Evolutionary conservation across 2,888 invertebrate genomes (phyloP), one percentile per base, ranked within the genome.

Genomic region (Cryptocephalus primarius): DNA sequence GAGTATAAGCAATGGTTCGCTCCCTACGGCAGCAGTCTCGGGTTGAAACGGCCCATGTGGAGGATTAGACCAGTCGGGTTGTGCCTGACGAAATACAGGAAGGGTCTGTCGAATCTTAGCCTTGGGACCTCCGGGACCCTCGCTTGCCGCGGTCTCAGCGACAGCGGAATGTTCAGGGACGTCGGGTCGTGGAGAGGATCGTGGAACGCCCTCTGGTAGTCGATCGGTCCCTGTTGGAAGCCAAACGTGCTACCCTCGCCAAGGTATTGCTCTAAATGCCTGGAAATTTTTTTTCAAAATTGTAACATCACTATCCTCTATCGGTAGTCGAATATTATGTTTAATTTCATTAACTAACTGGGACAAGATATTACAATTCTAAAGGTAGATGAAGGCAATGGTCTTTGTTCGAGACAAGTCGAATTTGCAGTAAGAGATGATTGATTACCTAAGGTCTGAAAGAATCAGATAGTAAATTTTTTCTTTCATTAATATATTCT

Each of bases 11-110:
- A 6, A 22, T 22, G 22, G 22, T 22, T 22, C 6, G 22, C 22
- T 6, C 22, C 22, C 22, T 74, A 87, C 67, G 87, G 87, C 69
- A 87, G 71, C 64, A 88, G 77, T 70, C 85, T 80, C 39, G 88
- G 90, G 70, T 88, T 90, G 72, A 88, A 90, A 64, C 90, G 77
- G 39, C 91, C 91, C 75, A 89, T 87, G 66, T 88, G 88, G 44
- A 92, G 72, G 60, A 92, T 86, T 73, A 91, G 79, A 50, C 91
- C 91, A n/a, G 90, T 85, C 1, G 90, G 91, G 69, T 91, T 91
- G 69, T 92, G 91, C 62, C 91, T 77, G 10, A 91, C 87, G 58
- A 89, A 85, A 68, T 87, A 92, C 31, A 92, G 73, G 75, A 92
- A 92, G 0, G 91, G 91, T 62, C 89, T 77, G 60, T 92, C 90